Percentiles rank a stretch among this genome's conserved stretches.
phyloP scores from a whole-genome alignment of 2,888 invertebrate species.

The Leptopilina syphax region DNA sequence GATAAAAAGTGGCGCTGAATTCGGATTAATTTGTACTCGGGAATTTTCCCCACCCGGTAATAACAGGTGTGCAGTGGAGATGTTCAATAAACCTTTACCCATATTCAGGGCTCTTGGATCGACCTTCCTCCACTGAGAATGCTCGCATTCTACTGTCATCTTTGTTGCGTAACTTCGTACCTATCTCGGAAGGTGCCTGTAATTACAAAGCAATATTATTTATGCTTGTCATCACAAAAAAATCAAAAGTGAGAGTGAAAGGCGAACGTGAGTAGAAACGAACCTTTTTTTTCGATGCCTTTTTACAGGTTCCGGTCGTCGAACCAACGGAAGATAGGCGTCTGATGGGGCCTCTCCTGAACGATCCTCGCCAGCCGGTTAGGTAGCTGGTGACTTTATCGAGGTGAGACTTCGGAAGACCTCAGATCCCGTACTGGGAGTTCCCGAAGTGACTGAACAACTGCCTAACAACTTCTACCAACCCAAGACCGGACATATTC shows the following conservation, averaged over 20 bases:
- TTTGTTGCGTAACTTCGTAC: slow-evolving; percentile 72
- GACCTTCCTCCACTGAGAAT: slow-evolving; percentile 88
- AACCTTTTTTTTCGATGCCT: slow-evolving; percentile 77
- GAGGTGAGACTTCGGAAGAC: slow-evolving; percentile 87
- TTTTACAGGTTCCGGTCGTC: slow-evolving; percentile 83
- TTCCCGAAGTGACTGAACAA: slow-evolving; percentile 87
- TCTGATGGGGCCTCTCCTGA: slow-evolving; percentile 83
- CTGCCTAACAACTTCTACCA: no score
- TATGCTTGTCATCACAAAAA: neutral
- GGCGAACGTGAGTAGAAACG: neutral
- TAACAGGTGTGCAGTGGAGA: slow-evolving; percentile 68
- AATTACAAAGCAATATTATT: slow-evolving; percentile 11
- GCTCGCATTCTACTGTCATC: slow-evolving; percentile 83
- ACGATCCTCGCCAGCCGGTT: slow-evolving; percentile 81
- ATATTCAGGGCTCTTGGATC: slow-evolving; percentile 78
- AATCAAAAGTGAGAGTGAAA: neutral
- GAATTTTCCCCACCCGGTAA: slow-evolving; percentile 67
- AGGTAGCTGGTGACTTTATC: slow-evolving; percentile 90
- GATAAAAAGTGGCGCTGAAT: slow-evolving; percentile 84
- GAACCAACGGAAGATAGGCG: slow-evolving; percentile 94
- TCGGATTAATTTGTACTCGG: slow-evolving; percentile 80
- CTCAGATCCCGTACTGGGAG: slow-evolving; percentile 89
- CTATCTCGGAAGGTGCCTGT: slow-evolving; percentile 63
- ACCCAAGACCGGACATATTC: slow-evolving; percentile 80
- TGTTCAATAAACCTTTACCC: slow-evolving; percentile 67